phyloP scores from a whole-genome alignment of 2,888 invertebrate genomes.

The Steinernema hermaphroditum region DNA sequence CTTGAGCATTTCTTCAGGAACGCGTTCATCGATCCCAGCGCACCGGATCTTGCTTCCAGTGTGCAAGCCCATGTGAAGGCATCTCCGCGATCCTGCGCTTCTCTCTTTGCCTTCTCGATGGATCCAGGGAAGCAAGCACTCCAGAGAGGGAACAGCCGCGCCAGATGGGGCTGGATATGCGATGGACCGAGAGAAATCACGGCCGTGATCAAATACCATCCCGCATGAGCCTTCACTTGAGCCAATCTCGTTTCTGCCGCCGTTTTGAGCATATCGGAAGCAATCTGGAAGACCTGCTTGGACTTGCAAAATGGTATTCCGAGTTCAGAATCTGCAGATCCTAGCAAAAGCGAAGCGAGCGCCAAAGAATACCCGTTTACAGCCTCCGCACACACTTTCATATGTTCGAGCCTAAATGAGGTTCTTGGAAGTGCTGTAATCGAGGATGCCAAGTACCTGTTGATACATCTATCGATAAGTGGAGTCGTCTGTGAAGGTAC shows the following conservation, averaged over 20 bases:
- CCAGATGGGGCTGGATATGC: slow-evolving; percentile 86
- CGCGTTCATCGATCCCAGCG: slow-evolving; percentile 88
- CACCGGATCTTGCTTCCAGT: slow-evolving; percentile 80
- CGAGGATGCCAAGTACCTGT: slow-evolving; percentile 38
- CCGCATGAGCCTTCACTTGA: slow-evolving; percentile 90
- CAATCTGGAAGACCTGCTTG: slow-evolving; percentile 89
- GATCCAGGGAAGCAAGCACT: slow-evolving; percentile 95
- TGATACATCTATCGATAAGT: slow-evolving; percentile 76
- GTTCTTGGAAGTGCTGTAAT: neutral
- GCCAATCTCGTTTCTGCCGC: slow-evolving; percentile 94
- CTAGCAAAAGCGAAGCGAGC: slow-evolving; percentile 83
- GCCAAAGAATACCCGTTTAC: slow-evolving; percentile 84
- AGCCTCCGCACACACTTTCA: slow-evolving; percentile 80
- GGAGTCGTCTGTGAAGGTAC: slow-evolving; percentile 92
- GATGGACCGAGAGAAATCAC: slow-evolving; percentile 89
- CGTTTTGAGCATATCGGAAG: slow-evolving; percentile 90
- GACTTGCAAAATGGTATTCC: slow-evolving; percentile 95
- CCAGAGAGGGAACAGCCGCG: slow-evolving; percentile 91
- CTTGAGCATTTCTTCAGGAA: slow-evolving; percentile 87
- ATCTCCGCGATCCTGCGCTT: slow-evolving; percentile 85
- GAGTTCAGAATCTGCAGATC: slow-evolving; percentile 85
- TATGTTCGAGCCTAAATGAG: slow-evolving; percentile 78
- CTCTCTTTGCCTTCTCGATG: slow-evolving; percentile 91
- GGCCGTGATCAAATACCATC: slow-evolving; percentile 94
- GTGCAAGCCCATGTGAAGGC: slow-evolving; percentile 95